These are phyloP conservation scores for Oncorhynchus gorbuscha DNA, from an alignment of 2,113 vertebrate genomes.

Conservation along the genomic window DNA sequence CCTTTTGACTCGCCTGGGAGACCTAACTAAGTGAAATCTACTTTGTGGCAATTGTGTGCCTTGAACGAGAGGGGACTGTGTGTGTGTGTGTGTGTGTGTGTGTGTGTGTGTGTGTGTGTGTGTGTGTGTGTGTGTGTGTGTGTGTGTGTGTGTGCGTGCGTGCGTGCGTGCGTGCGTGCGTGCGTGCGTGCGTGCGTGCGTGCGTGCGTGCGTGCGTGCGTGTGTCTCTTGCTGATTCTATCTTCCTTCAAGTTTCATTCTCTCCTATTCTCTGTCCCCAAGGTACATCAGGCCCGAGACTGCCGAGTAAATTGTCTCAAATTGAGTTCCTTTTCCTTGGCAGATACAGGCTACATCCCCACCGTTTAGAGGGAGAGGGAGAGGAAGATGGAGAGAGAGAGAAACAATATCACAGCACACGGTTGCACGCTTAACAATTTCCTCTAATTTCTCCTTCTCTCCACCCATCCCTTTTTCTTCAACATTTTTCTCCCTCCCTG, in stretches of 20 bases:
- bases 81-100: slow-evolving; percentile 32
- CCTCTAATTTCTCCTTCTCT: slow-evolving; percentile 86
- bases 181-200: no score
- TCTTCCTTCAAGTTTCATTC: slow-evolving; percentile 98
- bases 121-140: no score
- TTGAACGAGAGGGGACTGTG: slow-evolving; percentile 14
- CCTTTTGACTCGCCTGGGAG: slow-evolving; percentile 89
- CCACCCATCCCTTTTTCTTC: slow-evolving; percentile 71
- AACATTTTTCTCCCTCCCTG: slow-evolving; percentile 44
- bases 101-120: slow-evolving; percentile 7
- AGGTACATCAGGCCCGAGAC: slow-evolving; percentile 90
- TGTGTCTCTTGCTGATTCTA: slow-evolving; percentile 84
- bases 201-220: no score
- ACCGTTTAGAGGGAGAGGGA: slow-evolving; percentile 75
- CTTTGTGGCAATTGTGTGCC: slow-evolving; percentile 84
- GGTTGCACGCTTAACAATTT: slow-evolving; percentile 83
- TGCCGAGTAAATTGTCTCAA: slow-evolving; percentile 99
- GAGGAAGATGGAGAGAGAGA: slow-evolving; percentile 36
- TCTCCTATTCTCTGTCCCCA: slow-evolving; percentile 91
- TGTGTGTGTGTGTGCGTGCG: no score
- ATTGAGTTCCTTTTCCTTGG: slow-evolving; percentile 97
- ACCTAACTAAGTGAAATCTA: slow-evolving; percentile 97
- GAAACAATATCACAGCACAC: slow-evolving; percentile 82
- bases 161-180: no score
- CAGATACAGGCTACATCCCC: slow-evolving; percentile 89